A percentile compares a stretch with the other conserved stretches of the same genome.
Conservation (phyloP, 2,797 vertebrate genomes). For the Simalia tracyae region DNA sequence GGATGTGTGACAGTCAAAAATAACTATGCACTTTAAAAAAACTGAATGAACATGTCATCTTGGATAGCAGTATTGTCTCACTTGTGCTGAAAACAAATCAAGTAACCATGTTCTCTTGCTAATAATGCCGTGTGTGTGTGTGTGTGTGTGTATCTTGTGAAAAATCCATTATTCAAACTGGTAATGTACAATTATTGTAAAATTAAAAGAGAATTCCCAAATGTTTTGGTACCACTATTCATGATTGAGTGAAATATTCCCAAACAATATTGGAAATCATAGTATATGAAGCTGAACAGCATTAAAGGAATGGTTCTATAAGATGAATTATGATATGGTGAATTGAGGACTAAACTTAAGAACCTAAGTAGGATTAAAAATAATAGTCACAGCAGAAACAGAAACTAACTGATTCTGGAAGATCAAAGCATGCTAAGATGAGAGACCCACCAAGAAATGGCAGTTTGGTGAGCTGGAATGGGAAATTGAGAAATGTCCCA, state of each 20-base stretch:
- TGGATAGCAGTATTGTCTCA: not conserved
- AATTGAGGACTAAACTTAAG: not conserved
- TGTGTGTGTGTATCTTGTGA: not conserved
- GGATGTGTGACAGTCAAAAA: not conserved
- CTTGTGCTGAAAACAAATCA: not conserved
- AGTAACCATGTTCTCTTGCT: not conserved
- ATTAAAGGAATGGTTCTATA: not conserved
- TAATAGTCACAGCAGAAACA: too few relatives aligned
- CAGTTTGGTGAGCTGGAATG: not conserved
- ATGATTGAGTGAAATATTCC: not conserved
- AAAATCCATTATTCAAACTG: not conserved
- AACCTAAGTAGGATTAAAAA: too few relatives aligned
- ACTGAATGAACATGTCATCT: not conserved
- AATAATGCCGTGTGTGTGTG: not conserved
- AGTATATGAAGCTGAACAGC: not conserved
- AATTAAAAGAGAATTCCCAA: not conserved
- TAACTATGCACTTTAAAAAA: not conserved
- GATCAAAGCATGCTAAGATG: too few relatives aligned
- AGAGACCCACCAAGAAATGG: not conserved
- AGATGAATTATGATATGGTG: not conserved
- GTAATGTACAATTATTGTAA: conserved; percentile 1
- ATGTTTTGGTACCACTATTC: not conserved
- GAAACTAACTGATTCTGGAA: too few relatives aligned
- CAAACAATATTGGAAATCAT: not conserved
- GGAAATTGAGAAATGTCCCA: not conserved